phyloP scores from a whole-genome alignment of 2,113 vertebrate genomes.

The Ellobius talpinus region DNA sequence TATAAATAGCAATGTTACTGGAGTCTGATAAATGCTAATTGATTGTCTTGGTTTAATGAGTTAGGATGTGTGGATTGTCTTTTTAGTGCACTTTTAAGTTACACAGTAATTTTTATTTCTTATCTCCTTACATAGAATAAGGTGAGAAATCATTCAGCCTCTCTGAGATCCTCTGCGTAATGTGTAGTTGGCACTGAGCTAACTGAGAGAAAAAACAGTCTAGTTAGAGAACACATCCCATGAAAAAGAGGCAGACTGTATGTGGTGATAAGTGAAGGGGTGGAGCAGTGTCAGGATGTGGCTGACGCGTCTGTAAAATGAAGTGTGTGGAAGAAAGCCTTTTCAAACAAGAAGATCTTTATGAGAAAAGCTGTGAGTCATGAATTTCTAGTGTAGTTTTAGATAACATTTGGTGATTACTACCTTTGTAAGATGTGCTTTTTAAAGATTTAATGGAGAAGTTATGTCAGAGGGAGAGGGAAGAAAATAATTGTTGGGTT shows the following conservation, averaged over 20 bases:
- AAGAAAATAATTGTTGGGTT: conserved; percentile 33
- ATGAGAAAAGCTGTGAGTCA: not conserved
- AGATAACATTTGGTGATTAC: not conserved
- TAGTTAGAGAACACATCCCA: conserved; percentile 44
- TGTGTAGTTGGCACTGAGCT: not conserved
- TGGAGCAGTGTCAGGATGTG: not conserved
- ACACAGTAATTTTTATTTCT: conserved; percentile 28
- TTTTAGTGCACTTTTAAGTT: conserved; percentile 24
- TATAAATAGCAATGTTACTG: conserved; percentile 44
- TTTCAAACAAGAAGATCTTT: not conserved
- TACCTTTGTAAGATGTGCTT: not conserved
- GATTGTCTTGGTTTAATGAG: conserved; percentile 12
- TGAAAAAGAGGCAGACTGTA: not conserved
- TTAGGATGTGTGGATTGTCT: conserved; percentile 25
- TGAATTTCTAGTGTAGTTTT: not conserved
- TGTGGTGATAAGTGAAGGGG: not conserved
- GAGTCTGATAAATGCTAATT: conserved; percentile 23
- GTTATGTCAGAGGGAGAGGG: not conserved
- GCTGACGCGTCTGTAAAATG: no score
- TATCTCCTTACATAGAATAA: conserved; percentile 1
- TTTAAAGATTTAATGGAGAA: not conserved
- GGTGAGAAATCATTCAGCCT: not conserved
- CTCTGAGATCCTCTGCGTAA: not conserved
- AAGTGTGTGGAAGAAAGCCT: not conserved
- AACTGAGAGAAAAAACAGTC: conserved; percentile 16